A percentile compares a stretch with the other conserved stretches of the same genome.
Conservation (phyloP, 2,797 vertebrate genomes). For the Hapalemur alaotrensis region DNA sequence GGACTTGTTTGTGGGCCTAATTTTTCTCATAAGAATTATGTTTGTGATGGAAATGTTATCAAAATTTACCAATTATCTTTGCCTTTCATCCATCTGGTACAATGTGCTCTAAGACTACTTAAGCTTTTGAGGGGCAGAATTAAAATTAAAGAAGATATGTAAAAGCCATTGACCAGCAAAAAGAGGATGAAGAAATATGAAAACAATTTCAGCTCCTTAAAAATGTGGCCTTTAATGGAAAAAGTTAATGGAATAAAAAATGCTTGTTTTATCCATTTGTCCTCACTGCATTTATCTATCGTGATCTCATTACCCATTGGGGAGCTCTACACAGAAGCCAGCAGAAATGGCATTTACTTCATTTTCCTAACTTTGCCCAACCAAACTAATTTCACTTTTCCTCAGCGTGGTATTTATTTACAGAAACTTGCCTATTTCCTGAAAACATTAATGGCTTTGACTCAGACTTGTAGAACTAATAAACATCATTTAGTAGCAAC, state of each 20-base stretch:
- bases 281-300: background rate
- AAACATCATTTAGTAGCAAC: slow-evolving; percentile 42
- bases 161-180: background rate
- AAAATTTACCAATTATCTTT: background rate
- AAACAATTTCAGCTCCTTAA: background rate
- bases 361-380: background rate
- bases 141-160: background rate
- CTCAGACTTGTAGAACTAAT: slow-evolving; percentile 46
- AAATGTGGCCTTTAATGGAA: background rate
- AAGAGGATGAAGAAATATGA: background rate
- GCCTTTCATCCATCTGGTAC: background rate
- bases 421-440: slow-evolving; percentile 18
- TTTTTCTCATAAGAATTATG: background rate
- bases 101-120: background rate
- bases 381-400: background rate
- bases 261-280: background rate
- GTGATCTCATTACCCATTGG: background rate
- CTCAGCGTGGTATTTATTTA: slow-evolving; percentile 22
- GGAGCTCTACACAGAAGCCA: background rate
- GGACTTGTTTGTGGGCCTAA: background rate
- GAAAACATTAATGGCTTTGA: slow-evolving; percentile 58
- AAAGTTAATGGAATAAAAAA: background rate
- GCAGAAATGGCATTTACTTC: background rate
- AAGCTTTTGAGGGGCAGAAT: background rate
- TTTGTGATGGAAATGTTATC: background rate